A percentile compares a stretch with the other conserved stretches of the same genome.
Conservation (phyloP, 2,888 invertebrate genomes). For the Lumbricus terrestris region DNA sequence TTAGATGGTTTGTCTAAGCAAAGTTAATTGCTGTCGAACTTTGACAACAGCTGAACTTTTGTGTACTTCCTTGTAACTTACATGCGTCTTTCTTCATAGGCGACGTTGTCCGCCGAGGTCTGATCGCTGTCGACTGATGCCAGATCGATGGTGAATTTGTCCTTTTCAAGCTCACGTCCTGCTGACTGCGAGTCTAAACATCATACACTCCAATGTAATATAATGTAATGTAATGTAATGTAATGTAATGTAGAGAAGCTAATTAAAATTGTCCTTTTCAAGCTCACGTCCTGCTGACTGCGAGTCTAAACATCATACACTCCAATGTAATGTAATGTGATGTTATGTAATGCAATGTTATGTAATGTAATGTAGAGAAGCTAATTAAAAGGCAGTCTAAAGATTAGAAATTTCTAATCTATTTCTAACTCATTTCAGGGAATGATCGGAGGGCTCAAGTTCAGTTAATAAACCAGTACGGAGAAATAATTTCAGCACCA, state of each 20-base stretch:
- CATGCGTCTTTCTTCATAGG: neutral
- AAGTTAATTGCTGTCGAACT: neutral
- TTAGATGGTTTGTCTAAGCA: neutral
- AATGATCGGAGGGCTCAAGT: neutral
- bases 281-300: neutral
- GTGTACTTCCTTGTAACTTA: too few species aligned
- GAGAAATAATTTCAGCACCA: too few species aligned
- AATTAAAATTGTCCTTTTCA: constrained; percentile 3
- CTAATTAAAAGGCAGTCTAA: neutral
- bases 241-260: too few species aligned
- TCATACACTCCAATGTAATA: too few species aligned
- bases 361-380: too few species aligned
- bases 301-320: neutral
- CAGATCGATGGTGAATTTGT: neutral
- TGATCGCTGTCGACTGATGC: neutral
- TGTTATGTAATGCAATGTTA: too few species aligned
- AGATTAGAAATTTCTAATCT: too few species aligned
- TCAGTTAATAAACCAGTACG: neutral
- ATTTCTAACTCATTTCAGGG: too few species aligned
- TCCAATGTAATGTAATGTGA: too few species aligned
- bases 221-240: too few species aligned
- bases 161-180: neutral
- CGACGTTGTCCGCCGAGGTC: neutral
- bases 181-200: neutral
- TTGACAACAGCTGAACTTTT: too few species aligned